These are phyloP conservation scores for Alsophila aescularia DNA, from an alignment of 2,888 invertebrate genomes.

Conservation along the genomic window DNA sequence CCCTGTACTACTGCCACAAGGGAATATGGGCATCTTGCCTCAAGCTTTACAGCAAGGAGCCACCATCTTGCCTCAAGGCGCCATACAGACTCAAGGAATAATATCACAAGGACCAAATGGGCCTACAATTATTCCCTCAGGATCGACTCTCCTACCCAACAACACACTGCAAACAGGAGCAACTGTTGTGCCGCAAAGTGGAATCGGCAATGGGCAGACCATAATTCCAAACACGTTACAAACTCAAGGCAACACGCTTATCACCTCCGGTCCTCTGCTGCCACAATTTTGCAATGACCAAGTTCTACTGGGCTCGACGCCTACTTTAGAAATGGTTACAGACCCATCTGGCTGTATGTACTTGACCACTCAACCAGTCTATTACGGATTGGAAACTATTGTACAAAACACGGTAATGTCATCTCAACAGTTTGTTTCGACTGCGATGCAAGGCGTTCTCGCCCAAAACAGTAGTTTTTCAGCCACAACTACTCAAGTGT, in stretches of 20 bases:
- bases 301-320: constrained; percentile 85
- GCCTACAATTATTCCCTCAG: constrained; percentile 86
- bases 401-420: constrained; percentile 95
- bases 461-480: constrained; percentile 93
- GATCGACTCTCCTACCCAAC: constrained; percentile 69
- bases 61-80: constrained; percentile 84
- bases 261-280: constrained; percentile 75
- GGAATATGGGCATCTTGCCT: constrained; percentile 80
- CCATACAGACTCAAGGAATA: constrained; percentile 80
- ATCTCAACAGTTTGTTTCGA: constrained; percentile 93
- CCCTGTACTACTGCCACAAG: constrained; percentile 81
- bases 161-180: constrained; percentile 71
- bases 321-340: constrained; percentile 86
- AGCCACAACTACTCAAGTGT: constrained; percentile 92
- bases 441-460: constrained; percentile 91
- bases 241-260: constrained; percentile 82
- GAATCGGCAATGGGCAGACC: constrained; percentile 78
- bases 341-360: constrained; percentile 85
- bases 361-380: constrained; percentile 88
- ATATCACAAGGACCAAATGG: constrained; percentile 84
- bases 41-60: constrained; percentile 82
- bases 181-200: constrained; percentile 77
- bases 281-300: constrained; percentile 85
- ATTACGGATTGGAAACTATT: constrained; percentile 93
- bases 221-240: constrained; percentile 79